These are phyloP conservation scores for Nestor notabilis DNA, from an alignment of 2,113 vertebrate genomes.

Conservation along the genomic window DNA sequence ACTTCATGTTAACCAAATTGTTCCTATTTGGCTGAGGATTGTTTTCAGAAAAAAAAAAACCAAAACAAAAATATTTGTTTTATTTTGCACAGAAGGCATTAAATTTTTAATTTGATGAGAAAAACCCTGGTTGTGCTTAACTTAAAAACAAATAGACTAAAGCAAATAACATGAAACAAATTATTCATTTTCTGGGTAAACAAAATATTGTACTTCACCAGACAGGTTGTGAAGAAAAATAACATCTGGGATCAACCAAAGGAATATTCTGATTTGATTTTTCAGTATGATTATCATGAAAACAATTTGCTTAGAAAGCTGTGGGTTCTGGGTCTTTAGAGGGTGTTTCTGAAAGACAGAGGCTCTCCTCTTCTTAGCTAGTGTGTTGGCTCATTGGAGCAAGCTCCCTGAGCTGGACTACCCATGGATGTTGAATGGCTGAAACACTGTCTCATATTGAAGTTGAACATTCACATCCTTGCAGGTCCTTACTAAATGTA, in stretches of 20 bases:
- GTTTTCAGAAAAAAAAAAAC: background rate
- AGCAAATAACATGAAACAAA: background rate
- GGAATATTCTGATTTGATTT: background rate
- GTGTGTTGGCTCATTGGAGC: background rate
- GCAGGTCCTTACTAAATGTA: background rate
- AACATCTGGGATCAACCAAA: background rate
- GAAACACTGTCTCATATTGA: background rate
- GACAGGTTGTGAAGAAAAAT: background rate
- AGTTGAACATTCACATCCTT: background rate
- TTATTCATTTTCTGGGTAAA: background rate
- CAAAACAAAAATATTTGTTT: background rate
- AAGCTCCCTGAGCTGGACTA: background rate
- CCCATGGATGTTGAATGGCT: background rate
- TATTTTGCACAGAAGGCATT: background rate
- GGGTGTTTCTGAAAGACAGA: background rate
- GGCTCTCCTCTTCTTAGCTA: background rate
- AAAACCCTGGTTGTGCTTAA: background rate
- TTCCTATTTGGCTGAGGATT: background rate
- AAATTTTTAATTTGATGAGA: background rate
- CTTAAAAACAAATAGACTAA: background rate
- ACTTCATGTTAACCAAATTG: background rate
- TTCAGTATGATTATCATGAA: background rate
- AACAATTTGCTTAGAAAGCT: background rate
- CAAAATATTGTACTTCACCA: background rate
- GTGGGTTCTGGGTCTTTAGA: background rate